A percentile compares a stretch with the other conserved stretches of the same genome.
Evolutionary conservation across 2,797 vertebrate genomes (phyloP).

Genomic region (Paedocypris micromegethes): DNA sequence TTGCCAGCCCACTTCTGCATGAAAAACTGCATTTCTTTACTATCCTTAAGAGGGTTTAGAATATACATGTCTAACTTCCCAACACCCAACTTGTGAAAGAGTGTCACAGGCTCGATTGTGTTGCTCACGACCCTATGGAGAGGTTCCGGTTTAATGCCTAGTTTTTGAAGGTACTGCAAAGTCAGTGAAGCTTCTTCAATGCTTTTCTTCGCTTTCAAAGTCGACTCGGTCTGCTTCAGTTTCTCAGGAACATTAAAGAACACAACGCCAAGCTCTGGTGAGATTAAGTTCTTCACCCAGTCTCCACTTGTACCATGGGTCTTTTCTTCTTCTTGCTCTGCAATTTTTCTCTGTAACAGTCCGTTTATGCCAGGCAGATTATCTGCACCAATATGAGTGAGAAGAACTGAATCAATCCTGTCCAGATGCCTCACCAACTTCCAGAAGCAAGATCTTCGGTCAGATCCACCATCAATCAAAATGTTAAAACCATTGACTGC

Average conservation of each 20-base stretch:
- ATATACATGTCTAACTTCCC: slow-evolving; percentile 97
- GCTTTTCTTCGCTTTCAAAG: slow-evolving; percentile 91
- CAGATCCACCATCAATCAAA: slow-evolving; percentile 94
- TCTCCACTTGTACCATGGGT: slow-evolving; percentile 86
- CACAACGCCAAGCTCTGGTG: slow-evolving; percentile 93
- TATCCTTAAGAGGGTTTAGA: slow-evolving; percentile 94
- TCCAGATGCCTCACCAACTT: slow-evolving; percentile 96
- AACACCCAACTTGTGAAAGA: slow-evolving; percentile 97
- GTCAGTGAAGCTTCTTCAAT: slow-evolving; percentile 95
- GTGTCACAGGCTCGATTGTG: slow-evolving; percentile 90
- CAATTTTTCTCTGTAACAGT: slow-evolving; percentile 92
- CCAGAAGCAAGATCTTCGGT: slow-evolving; percentile 96
- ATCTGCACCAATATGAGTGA: slow-evolving; percentile 97
- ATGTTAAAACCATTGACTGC: slow-evolving; percentile 98
- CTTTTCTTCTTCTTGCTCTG: slow-evolving; percentile 91
- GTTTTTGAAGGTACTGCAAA: slow-evolving; percentile 87
- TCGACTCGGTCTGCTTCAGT: slow-evolving; percentile 84
- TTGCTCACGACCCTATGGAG: slow-evolving; percentile 89
- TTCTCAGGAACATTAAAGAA: slow-evolving; percentile 98
- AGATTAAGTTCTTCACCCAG: slow-evolving; percentile 97
- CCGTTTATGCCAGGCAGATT: slow-evolving; percentile 97
- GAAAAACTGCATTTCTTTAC: slow-evolving; percentile 99
- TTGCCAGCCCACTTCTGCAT: slow-evolving; percentile 99
- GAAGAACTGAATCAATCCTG: slow-evolving; percentile 91
- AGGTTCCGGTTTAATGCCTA: slow-evolving; percentile 90